These are phyloP conservation scores for Proterorhinus semilunaris DNA, from an alignment of 2,113 vertebrate genomes.

Conservation along the genomic window DNA sequence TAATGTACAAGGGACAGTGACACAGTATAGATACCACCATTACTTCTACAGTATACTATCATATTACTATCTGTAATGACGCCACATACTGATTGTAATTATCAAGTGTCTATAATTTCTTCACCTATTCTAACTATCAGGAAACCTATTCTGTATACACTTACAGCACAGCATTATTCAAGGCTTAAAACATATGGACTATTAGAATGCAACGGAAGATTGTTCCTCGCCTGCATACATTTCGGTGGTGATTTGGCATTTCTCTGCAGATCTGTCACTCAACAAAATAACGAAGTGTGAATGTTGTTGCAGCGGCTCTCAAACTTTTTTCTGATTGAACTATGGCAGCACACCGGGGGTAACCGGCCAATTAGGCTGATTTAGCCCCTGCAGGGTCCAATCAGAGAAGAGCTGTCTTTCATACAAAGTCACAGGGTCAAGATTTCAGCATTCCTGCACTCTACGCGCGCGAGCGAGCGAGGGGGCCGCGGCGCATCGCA, in stretches of 20 bases:
- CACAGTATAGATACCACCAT: too few relatives aligned
- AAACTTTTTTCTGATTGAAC: conserved; percentile 23
- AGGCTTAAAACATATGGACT: neutral
- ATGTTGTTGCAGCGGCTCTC: neutral
- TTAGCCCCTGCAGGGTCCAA: conserved; percentile 51
- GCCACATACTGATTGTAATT: too few relatives aligned
- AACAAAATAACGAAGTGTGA: conserved; percentile 39
- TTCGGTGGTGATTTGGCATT: neutral
- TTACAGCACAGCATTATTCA: neutral
- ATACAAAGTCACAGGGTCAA: conserved; percentile 55
- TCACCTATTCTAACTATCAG: neutral
- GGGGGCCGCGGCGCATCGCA: conserved; percentile 22
- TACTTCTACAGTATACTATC: too few relatives aligned
- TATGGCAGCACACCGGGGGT: conserved; percentile 22
- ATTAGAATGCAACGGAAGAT: neutral
- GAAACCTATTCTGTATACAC: neutral
- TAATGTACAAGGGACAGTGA: too few relatives aligned
- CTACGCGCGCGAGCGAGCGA: conserved; percentile 26
- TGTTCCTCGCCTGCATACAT: neutral
- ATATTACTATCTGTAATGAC: neutral
- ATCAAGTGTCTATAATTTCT: too few relatives aligned
- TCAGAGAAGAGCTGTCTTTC: conserved; percentile 47
- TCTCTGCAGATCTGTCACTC: conserved; percentile 42
- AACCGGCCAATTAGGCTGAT: conserved; percentile 61
- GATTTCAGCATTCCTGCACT: conserved; percentile 42